Evolutionary conservation across 1,140 invertebrate genomes (phyloP).

Genomic region (Cotesia glomerata): DNA sequence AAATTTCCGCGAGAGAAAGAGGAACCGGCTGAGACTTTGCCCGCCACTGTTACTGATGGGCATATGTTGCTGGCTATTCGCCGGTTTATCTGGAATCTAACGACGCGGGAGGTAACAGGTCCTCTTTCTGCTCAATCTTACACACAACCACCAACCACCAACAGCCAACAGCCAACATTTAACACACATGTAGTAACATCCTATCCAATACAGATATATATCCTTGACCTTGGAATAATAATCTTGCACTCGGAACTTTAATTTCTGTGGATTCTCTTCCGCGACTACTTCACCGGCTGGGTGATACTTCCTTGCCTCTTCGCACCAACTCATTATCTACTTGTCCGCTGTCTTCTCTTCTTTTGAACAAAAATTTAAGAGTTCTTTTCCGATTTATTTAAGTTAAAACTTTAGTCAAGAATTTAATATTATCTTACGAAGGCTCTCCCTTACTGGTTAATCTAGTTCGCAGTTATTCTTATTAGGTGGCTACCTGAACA

Average conservation of each 20-base stretch:
- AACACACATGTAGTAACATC: not conserved
- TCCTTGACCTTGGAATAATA: slow-evolving; percentile 20
- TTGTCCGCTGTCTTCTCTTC: not conserved
- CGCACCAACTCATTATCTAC: not conserved
- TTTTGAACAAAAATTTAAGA: not conserved
- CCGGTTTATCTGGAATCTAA: slow-evolving; percentile 32
- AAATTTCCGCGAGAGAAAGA: slow-evolving; percentile 27
- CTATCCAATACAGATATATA: not conserved
- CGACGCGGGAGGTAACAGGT: slow-evolving; percentile 31
- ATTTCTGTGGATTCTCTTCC: not conserved
- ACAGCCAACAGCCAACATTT: not conserved
- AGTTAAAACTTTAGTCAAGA: too few relatives aligned
- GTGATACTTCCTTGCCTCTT: not conserved
- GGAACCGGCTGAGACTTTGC: slow-evolving; percentile 2
- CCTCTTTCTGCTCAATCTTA: not conserved
- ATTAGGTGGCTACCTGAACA: not conserved
- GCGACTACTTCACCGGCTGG: not conserved
- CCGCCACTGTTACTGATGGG: slow-evolving; percentile 18
- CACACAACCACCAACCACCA: not conserved
- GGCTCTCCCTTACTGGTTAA: slow-evolving; percentile 9
- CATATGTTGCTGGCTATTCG: not conserved
- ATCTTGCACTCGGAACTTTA: slow-evolving; percentile 13
- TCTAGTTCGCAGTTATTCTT: slow-evolving; percentile 8
- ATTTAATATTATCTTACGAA: too few relatives aligned
- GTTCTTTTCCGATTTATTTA: too few relatives aligned